Evolutionary conservation across 2,888 invertebrate genomes (phyloP).

Genomic region (Volucella inflata): DNA sequence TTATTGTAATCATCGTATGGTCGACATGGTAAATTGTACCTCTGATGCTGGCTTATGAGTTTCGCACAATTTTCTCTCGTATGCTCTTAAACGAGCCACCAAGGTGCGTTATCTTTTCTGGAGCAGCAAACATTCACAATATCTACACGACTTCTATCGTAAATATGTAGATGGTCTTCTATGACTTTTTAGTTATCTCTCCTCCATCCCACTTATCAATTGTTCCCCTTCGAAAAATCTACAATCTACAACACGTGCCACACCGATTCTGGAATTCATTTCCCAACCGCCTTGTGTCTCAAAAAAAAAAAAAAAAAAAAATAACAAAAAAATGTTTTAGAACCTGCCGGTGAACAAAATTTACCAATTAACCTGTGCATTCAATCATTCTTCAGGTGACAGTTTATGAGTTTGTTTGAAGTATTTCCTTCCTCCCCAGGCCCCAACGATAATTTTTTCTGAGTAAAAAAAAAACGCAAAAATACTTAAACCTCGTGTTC

Average conservation of each 20-base stretch:
- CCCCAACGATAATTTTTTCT: neutral
- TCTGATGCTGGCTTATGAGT: too few species aligned
- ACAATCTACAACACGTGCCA: too few species aligned
- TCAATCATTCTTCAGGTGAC: conserved; percentile 44
- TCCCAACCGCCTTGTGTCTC: neutral
- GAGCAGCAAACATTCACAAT: too few species aligned
- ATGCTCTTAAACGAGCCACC: too few species aligned
- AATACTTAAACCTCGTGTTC: conserved; percentile 19
- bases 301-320: neutral
- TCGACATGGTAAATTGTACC: too few species aligned
- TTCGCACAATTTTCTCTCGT: too few species aligned
- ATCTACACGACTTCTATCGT: too few species aligned
- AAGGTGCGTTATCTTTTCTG: too few species aligned
- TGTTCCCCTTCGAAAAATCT: neutral
- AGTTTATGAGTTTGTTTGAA: conserved; percentile 29
- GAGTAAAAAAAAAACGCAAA: neutral
- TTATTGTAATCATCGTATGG: too few species aligned
- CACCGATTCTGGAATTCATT: neutral
- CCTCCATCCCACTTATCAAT: too few species aligned
- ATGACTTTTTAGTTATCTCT: too few species aligned
- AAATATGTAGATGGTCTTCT: too few species aligned
- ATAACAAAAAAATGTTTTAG: neutral
- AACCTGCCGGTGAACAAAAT: neutral
- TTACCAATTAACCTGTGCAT: conserved; percentile 22
- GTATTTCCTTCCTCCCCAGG: conserved; percentile 1